phyloP scores from a whole-genome alignment of 1,140 invertebrate species.

The Magallana gigas region DNA sequence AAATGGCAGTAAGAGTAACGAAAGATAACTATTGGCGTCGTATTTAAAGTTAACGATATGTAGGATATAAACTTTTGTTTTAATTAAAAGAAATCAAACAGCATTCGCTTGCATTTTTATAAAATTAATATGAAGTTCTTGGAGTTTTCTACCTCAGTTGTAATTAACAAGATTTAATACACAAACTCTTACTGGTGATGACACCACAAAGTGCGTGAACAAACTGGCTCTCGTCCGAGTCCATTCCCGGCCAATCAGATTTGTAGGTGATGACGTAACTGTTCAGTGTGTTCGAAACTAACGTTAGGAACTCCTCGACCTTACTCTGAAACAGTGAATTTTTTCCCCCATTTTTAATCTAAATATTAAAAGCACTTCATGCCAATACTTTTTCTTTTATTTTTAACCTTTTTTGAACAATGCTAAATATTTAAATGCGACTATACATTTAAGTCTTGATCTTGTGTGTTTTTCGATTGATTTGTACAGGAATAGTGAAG shows the following conservation, averaged over 20 bases:
- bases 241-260: slow-evolving; percentile 66
- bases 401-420: no score
- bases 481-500: not conserved
- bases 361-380: not conserved
- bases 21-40: no score
- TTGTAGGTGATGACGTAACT: slow-evolving; percentile 71
- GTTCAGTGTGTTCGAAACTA: slow-evolving; percentile 66
- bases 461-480: no score
- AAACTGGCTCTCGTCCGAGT: slow-evolving; percentile 69
- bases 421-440: not conserved
- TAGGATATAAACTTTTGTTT: no score
- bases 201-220: slow-evolving; percentile 72
- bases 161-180: not conserved
- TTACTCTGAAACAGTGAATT: slow-evolving; percentile 59
- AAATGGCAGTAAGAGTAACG: no score
- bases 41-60: no score
- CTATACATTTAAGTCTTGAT: no score
- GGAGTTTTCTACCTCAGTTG: not conserved
- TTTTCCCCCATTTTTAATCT: not conserved
- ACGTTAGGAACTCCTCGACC: slow-evolving; percentile 69
- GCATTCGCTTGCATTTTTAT: no score
- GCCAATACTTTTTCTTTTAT: not conserved
- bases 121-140: no score
- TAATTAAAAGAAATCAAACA: no score
- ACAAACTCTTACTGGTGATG: slow-evolving; percentile 70